Base-by-base conservation (phyloP, 2,113 vertebrate genomes). In the Electrona antarctica region DNA sequence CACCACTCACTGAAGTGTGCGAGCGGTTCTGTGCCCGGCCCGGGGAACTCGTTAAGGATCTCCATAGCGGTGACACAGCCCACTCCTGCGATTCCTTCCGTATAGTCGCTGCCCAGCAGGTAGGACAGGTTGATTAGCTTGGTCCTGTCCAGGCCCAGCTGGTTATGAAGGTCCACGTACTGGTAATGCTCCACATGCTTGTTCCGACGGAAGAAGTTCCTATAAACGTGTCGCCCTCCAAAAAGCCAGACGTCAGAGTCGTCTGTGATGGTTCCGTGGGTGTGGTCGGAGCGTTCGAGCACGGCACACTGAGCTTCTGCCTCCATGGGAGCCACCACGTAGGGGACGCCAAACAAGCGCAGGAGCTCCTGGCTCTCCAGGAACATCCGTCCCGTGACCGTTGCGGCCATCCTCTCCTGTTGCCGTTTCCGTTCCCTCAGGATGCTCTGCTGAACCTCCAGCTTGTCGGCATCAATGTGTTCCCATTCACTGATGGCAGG, bases 221-320 rank as follows among this genome's bases (percentile, higher is more conserved):
- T 99, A 87, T 96, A 99, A 75, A 99, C 97, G 0, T 99, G 96
- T 2, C 97, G 92, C 7, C 92, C 98, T 0, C 98, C 98, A 45
- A 99, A 99, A 7, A 99, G 91, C 98, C 98, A 99, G 67, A 99
- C 94, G n/a, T 99, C 98, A 0, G 97, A 98, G 66, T 99, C 97
- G n/a, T 99, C 98, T 0, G 98, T 99, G 88, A 99, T 98, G 67
- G 98, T 99, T 56, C 98, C 98, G 0, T 96, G 91, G 0, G 97
- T 98, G 69, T 97, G 97, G 50, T 99, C 97, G 0, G 92, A 88
- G 0, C 95, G 92, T 73, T 99, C 98, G 33, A 99, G 46, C 0
- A 93, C 7, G 0, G 98, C 98, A 29, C 98, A 99, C 80, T 99
- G 97, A 0, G 98, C 97, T 84, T 99, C 98, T 0, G 98, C 98